These are phyloP conservation scores for Paramacrobiotus metropolitanus DNA, from an alignment of 1,140 invertebrate genomes.

Conservation along the genomic window DNA sequence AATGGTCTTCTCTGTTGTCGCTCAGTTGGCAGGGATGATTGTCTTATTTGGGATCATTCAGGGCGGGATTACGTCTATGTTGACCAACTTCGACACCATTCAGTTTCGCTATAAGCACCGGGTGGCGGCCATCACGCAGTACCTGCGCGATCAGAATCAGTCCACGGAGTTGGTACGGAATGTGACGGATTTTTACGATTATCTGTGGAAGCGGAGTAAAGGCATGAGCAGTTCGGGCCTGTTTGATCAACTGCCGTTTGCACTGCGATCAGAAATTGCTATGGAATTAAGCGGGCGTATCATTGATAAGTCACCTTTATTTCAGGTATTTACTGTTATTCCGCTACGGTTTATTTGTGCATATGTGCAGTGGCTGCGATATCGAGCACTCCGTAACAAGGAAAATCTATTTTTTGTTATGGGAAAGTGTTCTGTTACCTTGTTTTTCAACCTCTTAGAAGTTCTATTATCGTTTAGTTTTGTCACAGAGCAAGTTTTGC, in stretches of 20 bases:
- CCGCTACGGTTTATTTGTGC: too few species aligned
- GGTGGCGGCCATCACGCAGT: not conserved
- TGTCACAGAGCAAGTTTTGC: too few species aligned
- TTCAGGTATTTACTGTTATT: not conserved
- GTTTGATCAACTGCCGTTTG: not conserved
- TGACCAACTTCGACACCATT: not conserved
- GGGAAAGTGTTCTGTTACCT: too few species aligned
- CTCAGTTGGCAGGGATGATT: not conserved
- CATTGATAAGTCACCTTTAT: not conserved
- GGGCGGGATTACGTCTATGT: not conserved
- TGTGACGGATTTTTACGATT: not conserved
- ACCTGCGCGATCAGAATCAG: slow-evolving; percentile 1
- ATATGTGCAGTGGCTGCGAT: too few species aligned
- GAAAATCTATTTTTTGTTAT: too few species aligned
- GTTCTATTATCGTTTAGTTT: too few species aligned
- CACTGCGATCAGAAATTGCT: not conserved
- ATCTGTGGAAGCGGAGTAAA: not conserved
- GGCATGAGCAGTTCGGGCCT: not conserved
- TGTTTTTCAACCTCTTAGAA: too few species aligned
- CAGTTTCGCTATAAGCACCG: not conserved
- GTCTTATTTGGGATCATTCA: not conserved
- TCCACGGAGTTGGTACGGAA: not conserved
- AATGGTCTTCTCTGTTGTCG: not conserved
- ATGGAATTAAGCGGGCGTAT: not conserved
- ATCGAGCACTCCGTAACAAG: too few species aligned